phyloP scores from a whole-genome alignment of 2,797 vertebrate species.

The Zenarchopterus dispar region DNA sequence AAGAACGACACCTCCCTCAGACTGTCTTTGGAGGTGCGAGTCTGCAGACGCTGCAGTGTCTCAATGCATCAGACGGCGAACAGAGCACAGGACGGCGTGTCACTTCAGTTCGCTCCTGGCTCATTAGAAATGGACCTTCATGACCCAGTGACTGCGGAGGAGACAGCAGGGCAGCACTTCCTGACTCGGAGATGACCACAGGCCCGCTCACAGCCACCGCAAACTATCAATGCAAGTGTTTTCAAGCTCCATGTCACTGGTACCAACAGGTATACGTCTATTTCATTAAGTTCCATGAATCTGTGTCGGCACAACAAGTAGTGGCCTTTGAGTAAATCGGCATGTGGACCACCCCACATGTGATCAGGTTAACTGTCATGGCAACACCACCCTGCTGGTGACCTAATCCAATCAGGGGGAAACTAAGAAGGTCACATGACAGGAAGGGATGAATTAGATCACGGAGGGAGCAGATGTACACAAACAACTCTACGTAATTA shows the following conservation, averaged over 20 bases:
- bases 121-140: slow-evolving; percentile 40
- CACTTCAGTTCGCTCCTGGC: slow-evolving; percentile 60
- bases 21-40: slow-evolving; percentile 30
- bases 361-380: slow-evolving; percentile 81
- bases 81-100: slow-evolving; percentile 42
- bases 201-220: background rate
- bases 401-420: slow-evolving; percentile 87
- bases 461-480: slow-evolving; percentile 72
- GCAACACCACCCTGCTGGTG: slow-evolving; percentile 82
- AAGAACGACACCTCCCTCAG: slow-evolving; percentile 6
- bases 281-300: background rate
- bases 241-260: background rate
- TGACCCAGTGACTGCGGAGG: slow-evolving; percentile 6
- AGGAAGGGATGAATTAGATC: slow-evolving; percentile 82
- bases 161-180: slow-evolving; percentile 6
- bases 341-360: slow-evolving; percentile 59
- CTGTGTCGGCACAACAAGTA: slow-evolving; percentile 14
- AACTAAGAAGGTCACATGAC: slow-evolving; percentile 78
- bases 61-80: slow-evolving; percentile 26
- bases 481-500: slow-evolving; percentile 79
- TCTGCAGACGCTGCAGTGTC: slow-evolving; percentile 14
- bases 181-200: slow-evolving; percentile 8
- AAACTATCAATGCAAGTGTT: slow-evolving; percentile 8
- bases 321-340: slow-evolving; percentile 28
- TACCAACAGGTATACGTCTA: background rate